phyloP scores from a whole-genome alignment of 2,888 invertebrate genomes.

The Rhyacophila evoluta region DNA sequence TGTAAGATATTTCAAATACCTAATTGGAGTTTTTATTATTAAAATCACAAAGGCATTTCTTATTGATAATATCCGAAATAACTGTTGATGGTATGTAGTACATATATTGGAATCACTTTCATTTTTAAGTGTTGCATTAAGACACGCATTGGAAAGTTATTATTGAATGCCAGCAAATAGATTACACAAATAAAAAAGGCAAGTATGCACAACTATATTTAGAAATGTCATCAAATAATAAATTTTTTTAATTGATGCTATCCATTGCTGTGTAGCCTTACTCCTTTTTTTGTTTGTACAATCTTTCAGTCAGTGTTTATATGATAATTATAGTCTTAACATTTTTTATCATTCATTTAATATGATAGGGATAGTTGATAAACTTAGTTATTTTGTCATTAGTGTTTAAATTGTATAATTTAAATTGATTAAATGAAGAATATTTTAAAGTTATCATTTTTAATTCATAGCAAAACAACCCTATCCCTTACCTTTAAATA shows the following conservation, averaged over 20 bases:
- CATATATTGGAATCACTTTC: neutral
- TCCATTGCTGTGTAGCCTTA: neutral
- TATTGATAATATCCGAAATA: neutral
- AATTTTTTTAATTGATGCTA: no score
- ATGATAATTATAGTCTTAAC: neutral
- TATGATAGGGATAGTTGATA: neutral
- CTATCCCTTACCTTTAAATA: no score
- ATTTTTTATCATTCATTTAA: conserved; percentile 4
- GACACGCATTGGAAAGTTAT: neutral
- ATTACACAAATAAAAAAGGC: conserved; percentile 8
- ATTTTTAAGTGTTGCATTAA: neutral
- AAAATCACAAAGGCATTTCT: neutral
- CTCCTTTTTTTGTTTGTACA: neutral
- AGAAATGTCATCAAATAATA: no score
- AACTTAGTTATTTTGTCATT: conserved; percentile 19
- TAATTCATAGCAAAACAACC: no score
- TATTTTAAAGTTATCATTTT: neutral
- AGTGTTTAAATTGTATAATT: conserved; percentile 21
- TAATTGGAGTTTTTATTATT: neutral
- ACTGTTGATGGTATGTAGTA: neutral
- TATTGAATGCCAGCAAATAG: neutral
- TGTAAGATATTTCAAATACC: no score
- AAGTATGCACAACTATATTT: no score
- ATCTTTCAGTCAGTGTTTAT: neutral
- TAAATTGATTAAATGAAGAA: conserved; percentile 7